These are phyloP conservation scores for Operophtera brumata DNA, from an alignment of 2,888 invertebrate species.

Conservation along the genomic window DNA sequence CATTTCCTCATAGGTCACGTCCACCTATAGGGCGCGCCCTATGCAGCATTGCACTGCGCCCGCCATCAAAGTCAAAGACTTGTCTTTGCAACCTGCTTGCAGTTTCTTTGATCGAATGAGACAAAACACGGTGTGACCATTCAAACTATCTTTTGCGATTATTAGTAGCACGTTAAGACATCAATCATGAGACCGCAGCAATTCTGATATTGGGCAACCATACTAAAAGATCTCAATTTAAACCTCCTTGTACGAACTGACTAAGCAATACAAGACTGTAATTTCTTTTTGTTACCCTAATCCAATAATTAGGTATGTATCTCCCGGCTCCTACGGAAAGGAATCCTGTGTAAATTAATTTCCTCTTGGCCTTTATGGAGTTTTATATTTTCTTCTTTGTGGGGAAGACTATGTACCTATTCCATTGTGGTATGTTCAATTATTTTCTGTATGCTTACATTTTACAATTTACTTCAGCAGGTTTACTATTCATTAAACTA, in stretches of 20 bases:
- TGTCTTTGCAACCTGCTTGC: too few relatives aligned
- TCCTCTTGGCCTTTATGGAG: constrained; percentile 16
- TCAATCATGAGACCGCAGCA: too few relatives aligned
- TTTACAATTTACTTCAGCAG: too few relatives aligned
- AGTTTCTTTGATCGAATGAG: too few relatives aligned
- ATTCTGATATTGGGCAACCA: not conserved
- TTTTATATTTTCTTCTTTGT: constrained; percentile 5
- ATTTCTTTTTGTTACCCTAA: constrained; percentile 9
- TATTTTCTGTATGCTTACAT: not conserved
- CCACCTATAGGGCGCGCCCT: too few relatives aligned
- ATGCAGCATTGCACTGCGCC: too few relatives aligned
- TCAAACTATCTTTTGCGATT: too few relatives aligned
- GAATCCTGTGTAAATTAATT: constrained; percentile 16
- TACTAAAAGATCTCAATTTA: not conserved
- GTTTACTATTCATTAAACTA: too few relatives aligned
- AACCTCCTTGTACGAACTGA: not conserved
- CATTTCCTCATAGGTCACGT: too few relatives aligned
- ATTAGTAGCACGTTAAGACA: too few relatives aligned
- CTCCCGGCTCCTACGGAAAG: constrained; percentile 4
- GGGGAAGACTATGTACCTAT: constrained; percentile 2
- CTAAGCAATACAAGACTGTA: constrained; percentile 4
- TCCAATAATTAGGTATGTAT: constrained; percentile 19
- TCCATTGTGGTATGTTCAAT: not conserved
- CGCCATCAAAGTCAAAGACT: too few relatives aligned
- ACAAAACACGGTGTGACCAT: too few relatives aligned